Conservation (phyloP, 2,113 vertebrate species). For the Pseudois nayaur region DNA sequence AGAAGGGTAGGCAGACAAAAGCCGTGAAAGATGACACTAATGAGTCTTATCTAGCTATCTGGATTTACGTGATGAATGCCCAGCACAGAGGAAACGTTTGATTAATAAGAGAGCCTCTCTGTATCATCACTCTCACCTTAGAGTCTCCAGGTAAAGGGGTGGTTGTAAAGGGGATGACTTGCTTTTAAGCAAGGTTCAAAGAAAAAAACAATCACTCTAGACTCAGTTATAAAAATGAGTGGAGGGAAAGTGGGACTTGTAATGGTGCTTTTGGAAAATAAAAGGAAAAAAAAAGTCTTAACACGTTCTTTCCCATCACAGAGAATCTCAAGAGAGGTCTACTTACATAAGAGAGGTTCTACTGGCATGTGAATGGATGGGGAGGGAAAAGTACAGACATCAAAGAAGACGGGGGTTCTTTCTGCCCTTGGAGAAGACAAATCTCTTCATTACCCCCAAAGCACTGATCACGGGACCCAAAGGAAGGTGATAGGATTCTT, state of each 20-base stretch:
- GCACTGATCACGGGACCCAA: constrained; percentile 9
- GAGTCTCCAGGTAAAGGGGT: neutral
- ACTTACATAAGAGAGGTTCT: constrained; percentile 46
- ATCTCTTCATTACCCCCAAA: constrained; percentile 26
- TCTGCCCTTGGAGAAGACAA: constrained; percentile 39
- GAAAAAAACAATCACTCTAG: constrained; percentile 5
- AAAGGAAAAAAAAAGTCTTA: neutral
- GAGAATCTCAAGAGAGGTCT: constrained; percentile 51
- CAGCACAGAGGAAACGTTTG: neutral
- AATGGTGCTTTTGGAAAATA: neutral
- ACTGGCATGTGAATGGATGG: constrained; percentile 17
- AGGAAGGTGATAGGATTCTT: constrained; percentile 19
- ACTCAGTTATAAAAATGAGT: constrained; percentile 50
- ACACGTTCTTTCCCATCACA: constrained; percentile 14
- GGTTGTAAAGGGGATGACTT: neutral
- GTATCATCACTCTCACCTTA: neutral
- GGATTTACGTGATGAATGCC: constrained; percentile 36
- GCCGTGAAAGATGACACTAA: constrained; percentile 16
- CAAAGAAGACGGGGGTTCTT: constrained; percentile 24
- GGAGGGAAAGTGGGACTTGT: neutral
- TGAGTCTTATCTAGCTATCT: constrained; percentile 23
- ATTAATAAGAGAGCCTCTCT: neutral
- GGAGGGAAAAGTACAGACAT: constrained; percentile 28
- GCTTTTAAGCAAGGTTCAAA: constrained; percentile 13
- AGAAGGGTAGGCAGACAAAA: neutral